These are phyloP conservation scores for Telmatochromis sp. DNA, from an alignment of 2,113 vertebrate species.

Conservation along the genomic window DNA sequence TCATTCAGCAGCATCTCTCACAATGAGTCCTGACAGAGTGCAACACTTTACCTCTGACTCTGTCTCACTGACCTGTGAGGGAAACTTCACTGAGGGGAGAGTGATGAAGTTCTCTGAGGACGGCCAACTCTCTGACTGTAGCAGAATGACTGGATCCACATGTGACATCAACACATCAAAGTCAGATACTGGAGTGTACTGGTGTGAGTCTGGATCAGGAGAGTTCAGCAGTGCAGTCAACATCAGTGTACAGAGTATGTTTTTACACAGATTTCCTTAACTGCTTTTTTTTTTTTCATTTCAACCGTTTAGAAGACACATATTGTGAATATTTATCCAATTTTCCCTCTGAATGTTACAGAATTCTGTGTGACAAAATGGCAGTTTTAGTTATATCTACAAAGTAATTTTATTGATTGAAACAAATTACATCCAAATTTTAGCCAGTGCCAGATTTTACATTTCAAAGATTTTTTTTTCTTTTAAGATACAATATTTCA, in stretches of 20 bases:
- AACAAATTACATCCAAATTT: background rate
- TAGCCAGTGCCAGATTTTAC: background rate
- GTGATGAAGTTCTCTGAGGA: no score
- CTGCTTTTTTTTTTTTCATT: background rate
- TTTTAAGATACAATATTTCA: background rate
- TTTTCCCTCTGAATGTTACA: background rate
- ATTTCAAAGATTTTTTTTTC: background rate
- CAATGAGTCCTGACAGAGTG: no score
- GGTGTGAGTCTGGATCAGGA: no score
- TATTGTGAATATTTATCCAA: background rate
- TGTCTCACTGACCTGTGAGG: no score
- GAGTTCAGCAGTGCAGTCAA: no score
- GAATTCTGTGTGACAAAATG: background rate
- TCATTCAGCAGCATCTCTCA: no score
- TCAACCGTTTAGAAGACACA: background rate
- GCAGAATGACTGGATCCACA: no score
- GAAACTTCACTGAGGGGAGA: no score
- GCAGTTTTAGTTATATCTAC: accelerated
- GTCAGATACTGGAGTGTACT: no score
- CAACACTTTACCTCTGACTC: no score
- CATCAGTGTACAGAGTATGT: accelerated
- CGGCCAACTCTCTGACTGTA: no score
- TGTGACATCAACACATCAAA: accelerated
- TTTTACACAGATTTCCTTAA: no score
- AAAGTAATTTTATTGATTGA: background rate